These are phyloP conservation scores for Conomelus anceps DNA, from an alignment of 2,888 invertebrate genomes.

Conservation along the genomic window DNA sequence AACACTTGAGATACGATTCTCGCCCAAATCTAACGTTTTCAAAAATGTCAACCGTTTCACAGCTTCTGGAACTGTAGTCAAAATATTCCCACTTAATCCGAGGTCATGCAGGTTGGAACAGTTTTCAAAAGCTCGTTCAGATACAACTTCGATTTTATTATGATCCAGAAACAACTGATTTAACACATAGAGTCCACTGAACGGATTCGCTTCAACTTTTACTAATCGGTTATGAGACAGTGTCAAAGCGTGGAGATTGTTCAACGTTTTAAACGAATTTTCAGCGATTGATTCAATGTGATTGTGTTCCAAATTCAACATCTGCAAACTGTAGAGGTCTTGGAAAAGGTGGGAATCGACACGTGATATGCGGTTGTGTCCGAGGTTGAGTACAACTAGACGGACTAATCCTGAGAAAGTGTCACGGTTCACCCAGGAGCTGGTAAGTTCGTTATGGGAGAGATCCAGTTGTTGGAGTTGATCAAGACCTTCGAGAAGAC, in stretches of 20 bases:
- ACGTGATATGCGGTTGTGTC: constrained; percentile 73
- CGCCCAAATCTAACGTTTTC: constrained; percentile 83
- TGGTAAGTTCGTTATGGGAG: constrained; percentile 76
- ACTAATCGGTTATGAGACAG: constrained; percentile 79
- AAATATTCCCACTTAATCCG: constrained; percentile 78
- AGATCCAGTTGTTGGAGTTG: constrained; percentile 77
- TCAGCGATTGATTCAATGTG: constrained; percentile 80
- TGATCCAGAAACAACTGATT: constrained; percentile 79
- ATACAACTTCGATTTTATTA: constrained; percentile 70
- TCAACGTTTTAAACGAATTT: constrained; percentile 77
- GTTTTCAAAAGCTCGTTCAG: constrained; percentile 75
- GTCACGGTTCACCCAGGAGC: constrained; percentile 74
- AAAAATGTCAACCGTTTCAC: constrained; percentile 72
- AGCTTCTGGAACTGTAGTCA: constrained; percentile 73
- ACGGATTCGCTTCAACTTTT: constrained; percentile 69
- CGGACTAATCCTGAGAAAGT: constrained; percentile 80
- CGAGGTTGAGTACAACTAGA: constrained; percentile 74
- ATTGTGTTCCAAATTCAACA: constrained; percentile 77
- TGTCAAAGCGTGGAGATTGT: constrained; percentile 83
- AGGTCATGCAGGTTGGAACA: constrained; percentile 82
- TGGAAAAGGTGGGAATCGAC: constrained; percentile 79
- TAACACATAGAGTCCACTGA: constrained; percentile 75
- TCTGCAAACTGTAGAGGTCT: constrained; percentile 78
- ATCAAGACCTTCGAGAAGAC: constrained; percentile 75
- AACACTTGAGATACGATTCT: constrained; percentile 80